Conservation (phyloP, 2,797 vertebrate species). For the Microhierax caerulescens region DNA sequence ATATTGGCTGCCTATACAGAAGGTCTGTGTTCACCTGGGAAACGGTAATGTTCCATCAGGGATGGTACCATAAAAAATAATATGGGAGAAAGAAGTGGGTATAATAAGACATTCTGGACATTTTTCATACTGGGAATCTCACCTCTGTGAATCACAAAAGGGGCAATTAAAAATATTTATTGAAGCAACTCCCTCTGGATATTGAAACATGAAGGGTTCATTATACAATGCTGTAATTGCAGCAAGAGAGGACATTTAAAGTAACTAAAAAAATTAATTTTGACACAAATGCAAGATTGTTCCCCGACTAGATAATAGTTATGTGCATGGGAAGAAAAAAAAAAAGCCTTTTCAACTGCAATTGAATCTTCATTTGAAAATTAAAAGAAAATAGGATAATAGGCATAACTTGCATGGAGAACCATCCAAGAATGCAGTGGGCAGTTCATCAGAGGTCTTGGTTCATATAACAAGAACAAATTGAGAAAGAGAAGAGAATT, state of each 20-base stretch:
- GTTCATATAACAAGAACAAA: neutral
- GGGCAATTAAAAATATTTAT: conserved; percentile 47
- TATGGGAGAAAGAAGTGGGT: neutral
- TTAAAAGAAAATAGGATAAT: neutral
- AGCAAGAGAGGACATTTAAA: conserved; percentile 5
- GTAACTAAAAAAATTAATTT: conserved; percentile 26
- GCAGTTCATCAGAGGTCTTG: neutral
- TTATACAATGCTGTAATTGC: neutral
- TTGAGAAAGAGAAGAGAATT: neutral
- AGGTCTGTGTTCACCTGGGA: neutral
- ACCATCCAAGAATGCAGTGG: neutral
- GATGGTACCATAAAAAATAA: neutral
- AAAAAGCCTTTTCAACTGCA: neutral
- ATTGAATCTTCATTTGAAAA: neutral
- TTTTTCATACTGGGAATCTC: neutral
- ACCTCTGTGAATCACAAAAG: neutral
- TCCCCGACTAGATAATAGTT: neutral
- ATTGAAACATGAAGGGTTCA: conserved; percentile 7
- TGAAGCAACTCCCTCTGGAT: conserved; percentile 25
- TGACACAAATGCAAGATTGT: neutral
- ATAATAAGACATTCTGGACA: neutral
- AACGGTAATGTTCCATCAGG: neutral
- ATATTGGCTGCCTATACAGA: neutral
- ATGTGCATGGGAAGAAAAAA: neutral
- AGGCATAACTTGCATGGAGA: neutral